phyloP scores from a whole-genome alignment of 2,888 invertebrate genomes.

The Agonum fuliginosum region DNA sequence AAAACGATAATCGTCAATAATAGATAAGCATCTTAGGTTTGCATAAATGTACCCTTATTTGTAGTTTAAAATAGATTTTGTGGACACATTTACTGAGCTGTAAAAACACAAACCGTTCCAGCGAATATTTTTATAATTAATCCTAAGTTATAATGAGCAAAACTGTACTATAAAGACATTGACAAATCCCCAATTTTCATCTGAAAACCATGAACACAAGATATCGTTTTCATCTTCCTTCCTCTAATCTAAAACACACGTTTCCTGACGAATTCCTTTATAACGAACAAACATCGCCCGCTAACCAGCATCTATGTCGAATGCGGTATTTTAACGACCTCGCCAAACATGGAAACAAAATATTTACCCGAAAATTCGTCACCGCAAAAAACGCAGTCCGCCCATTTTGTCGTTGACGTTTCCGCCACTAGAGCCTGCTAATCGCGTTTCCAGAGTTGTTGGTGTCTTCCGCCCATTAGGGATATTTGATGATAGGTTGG shows the following conservation, averaged over 20 bases:
- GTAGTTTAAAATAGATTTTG: too few species aligned
- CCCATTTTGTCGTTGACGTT: conserved; percentile 11
- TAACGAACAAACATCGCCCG: conserved; percentile 17
- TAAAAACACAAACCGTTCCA: too few species aligned
- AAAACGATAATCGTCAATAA: too few species aligned
- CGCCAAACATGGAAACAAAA: conserved; percentile 50
- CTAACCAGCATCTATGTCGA: conserved; percentile 41
- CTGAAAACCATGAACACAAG: conserved; percentile 3
- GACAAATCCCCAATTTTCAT: conserved; percentile 12
- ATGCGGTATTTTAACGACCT: conserved; percentile 57
- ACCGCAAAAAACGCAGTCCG: conserved; percentile 48
- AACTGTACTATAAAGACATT: neutral
- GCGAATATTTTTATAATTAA: too few species aligned
- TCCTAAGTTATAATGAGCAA: neutral
- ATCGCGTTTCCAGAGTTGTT: conserved; percentile 20
- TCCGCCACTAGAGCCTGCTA: conserved; percentile 3
- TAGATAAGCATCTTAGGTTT: too few species aligned
- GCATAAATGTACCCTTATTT: too few species aligned
- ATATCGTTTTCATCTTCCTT: conserved; percentile 15
- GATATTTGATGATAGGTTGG: conserved; percentile 1
- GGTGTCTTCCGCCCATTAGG: conserved; percentile 22
- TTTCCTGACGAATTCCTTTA: neutral
- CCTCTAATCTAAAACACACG: conserved; percentile 35
- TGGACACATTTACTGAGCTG: too few species aligned
- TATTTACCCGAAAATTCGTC: conserved; percentile 53